phyloP scores from a whole-genome alignment of 2,797 vertebrate genomes.

The Pangasius larnaudii region DNA sequence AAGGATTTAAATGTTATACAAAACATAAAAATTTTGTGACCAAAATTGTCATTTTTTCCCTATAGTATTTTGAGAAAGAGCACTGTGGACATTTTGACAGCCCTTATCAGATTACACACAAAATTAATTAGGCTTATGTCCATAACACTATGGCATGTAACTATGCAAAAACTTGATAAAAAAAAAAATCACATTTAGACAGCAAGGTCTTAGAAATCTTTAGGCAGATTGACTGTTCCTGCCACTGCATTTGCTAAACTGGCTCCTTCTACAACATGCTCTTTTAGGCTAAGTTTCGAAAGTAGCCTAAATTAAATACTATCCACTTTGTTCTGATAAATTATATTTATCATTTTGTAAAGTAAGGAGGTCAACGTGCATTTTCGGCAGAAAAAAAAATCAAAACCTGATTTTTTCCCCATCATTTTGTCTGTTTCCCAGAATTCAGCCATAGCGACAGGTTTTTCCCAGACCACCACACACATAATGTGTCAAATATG shows the following conservation, averaged over 20 bases:
- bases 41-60: not conserved
- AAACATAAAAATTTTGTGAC: too few species aligned
- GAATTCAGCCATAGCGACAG: not conserved
- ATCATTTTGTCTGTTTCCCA: not conserved
- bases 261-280: not conserved
- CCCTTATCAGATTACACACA: not conserved
- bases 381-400: not conserved
- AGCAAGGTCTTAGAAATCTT: not conserved
- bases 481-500: not conserved
- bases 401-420: too few species aligned
- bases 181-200: not conserved
- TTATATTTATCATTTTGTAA: not conserved
- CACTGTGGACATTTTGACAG: not conserved
- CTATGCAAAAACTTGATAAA: not conserved
- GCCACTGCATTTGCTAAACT: not conserved
- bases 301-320: not conserved
- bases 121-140: not conserved
- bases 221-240: not conserved
- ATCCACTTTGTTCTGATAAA: not conserved
- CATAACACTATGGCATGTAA: not conserved
- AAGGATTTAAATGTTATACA: too few species aligned
- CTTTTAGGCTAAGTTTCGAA: not conserved
- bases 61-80: not conserved
- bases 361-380: not conserved
- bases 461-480: not conserved